Evolutionary conservation across 2,888 invertebrate species (phyloP).

Genomic region (Leucophora obtusa): DNA sequence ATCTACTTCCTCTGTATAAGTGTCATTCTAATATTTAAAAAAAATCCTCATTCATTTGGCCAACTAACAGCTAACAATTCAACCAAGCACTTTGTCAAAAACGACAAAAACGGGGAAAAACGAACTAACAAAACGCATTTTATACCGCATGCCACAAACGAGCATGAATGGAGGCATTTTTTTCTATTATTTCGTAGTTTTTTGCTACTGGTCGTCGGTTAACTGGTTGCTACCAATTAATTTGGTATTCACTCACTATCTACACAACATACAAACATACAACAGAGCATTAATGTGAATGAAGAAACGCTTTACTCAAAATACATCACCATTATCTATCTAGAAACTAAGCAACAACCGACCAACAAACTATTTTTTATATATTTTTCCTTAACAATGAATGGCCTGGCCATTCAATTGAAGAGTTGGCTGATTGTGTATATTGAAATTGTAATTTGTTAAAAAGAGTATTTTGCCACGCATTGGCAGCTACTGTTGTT

Average conservation of each 20-base stretch:
- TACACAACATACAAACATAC: background rate
- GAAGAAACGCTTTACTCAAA: slow-evolving; percentile 33
- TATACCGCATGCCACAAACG: slow-evolving; percentile 48
- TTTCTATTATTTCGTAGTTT: slow-evolving; percentile 8
- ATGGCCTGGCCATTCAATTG: slow-evolving; percentile 36
- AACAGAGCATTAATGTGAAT: slow-evolving; percentile 4
- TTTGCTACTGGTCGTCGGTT: slow-evolving; percentile 39
- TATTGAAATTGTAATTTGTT: slow-evolving; percentile 68
- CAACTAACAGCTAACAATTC: background rate
- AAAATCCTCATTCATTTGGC: slow-evolving; percentile 11
- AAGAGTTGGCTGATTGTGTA: slow-evolving; percentile 27
- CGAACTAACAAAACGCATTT: slow-evolving; percentile 44
- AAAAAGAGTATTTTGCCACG: slow-evolving; percentile 67
- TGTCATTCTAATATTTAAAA: background rate
- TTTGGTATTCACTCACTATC: slow-evolving; percentile 57
- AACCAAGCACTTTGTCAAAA: slow-evolving; percentile 26
- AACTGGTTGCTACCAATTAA: slow-evolving; percentile 64
- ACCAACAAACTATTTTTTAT: slow-evolving; percentile 27
- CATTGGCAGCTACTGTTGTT: slow-evolving; percentile 62
- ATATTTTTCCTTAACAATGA: slow-evolving; percentile 47
- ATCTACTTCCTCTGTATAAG: background rate
- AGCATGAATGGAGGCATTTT: slow-evolving; percentile 45
- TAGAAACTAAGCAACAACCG: slow-evolving; percentile 31
- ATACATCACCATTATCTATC: slow-evolving; percentile 26
- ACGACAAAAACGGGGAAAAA: slow-evolving; percentile 16